phyloP scores from a whole-genome alignment of 2,797 vertebrate species.

The Cossypha heuglini region DNA sequence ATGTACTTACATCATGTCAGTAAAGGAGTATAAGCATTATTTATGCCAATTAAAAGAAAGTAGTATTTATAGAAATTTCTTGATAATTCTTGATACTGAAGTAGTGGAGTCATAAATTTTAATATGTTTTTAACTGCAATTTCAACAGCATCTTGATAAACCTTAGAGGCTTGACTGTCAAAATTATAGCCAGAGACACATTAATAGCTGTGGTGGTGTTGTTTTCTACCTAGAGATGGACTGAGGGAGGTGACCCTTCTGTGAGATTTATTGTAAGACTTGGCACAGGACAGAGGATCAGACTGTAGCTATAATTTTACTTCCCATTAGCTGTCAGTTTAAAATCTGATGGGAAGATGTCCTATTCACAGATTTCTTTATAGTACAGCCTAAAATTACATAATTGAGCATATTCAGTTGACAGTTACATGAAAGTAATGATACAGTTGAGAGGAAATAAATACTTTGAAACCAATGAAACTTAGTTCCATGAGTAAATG shows the following conservation, averaged over 20 bases:
- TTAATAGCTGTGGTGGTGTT: background rate
- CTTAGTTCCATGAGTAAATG: conserved; percentile 6
- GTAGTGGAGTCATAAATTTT: background rate
- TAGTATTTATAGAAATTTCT: background rate
- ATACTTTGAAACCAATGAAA: conserved; percentile 51
- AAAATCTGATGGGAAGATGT: conserved; percentile 50
- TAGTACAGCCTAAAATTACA: conserved; percentile 70
- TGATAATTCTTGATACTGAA: background rate
- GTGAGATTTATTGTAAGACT: conserved; percentile 35
- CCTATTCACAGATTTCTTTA: conserved; percentile 53
- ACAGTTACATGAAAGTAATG: conserved; percentile 70
- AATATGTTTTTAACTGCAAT: background rate
- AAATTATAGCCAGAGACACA: background rate
- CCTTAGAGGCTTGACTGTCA: background rate
- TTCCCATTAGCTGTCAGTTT: conserved; percentile 61
- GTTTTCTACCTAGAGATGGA: conserved; percentile 7
- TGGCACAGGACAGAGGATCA: conserved; percentile 14
- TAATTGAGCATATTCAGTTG: conserved; percentile 64
- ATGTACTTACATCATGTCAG: background rate
- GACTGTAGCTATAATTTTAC: conserved; percentile 63
- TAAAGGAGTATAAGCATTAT: background rate
- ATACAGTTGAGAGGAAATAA: conserved; percentile 58
- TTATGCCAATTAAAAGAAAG: background rate
- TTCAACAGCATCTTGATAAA: background rate
- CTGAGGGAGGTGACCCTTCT: background rate